Percentiles rank a stretch among this genome's conserved stretches.
These are phyloP conservation scores for Tangara arthus DNA, from an alignment of 2,797 vertebrate genomes.

Conservation along the genomic window DNA sequence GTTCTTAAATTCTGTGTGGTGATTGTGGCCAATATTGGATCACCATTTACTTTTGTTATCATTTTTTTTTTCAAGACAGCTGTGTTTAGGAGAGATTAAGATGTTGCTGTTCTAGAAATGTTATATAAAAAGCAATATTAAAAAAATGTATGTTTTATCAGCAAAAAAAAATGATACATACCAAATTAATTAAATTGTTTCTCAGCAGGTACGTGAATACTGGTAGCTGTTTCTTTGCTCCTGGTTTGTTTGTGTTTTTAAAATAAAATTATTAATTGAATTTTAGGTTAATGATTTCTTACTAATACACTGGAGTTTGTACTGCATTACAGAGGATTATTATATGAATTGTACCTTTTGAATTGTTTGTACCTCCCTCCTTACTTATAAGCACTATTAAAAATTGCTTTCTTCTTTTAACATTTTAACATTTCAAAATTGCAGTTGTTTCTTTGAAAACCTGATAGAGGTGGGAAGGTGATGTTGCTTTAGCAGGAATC, in stretches of 20 bases:
- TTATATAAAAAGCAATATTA: neutral
- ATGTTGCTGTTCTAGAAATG: neutral
- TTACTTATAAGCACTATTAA: neutral
- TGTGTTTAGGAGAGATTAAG: neutral
- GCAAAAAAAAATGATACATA: neutral
- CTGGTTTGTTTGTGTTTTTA: neutral
- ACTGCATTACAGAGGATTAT: neutral
- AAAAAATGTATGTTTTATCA: accelerated
- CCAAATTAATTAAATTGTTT: neutral
- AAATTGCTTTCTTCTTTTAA: neutral
- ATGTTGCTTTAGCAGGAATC: neutral
- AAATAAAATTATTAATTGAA: neutral
- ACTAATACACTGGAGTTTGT: neutral
- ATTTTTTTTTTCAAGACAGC: neutral
- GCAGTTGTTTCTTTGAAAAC: neutral
- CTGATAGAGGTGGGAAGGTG: neutral
- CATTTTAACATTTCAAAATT: neutral
- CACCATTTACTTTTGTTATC: neutral
- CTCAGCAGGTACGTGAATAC: neutral
- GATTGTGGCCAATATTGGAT: neutral
- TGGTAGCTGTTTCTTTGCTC: neutral
- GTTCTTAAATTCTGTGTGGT: neutral
- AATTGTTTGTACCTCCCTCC: neutral
- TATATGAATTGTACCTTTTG: neutral
- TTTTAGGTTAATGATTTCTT: neutral